Conservation (phyloP, 2,888 invertebrate genomes). For the Folsomia manolachei region DNA sequence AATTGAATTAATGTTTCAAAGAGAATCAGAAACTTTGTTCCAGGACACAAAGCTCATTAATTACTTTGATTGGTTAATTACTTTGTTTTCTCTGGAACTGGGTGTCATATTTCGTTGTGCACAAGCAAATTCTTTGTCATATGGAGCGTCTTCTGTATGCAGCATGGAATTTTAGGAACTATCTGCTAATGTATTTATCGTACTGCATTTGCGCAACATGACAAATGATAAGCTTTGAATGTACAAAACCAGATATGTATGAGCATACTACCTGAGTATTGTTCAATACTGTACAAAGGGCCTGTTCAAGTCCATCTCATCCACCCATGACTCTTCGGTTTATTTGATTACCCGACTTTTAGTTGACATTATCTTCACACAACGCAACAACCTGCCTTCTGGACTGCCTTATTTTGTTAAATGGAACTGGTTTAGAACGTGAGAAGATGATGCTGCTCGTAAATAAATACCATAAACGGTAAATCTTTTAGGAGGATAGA, state of each 20-base stretch:
- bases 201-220: background rate
- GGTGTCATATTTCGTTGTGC: no score
- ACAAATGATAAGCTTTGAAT: background rate
- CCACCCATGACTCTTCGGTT: background rate
- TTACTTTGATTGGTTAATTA: background rate
- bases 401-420: no score
- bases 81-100: background rate
- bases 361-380: constrained; percentile 1
- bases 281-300: background rate
- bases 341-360: constrained; percentile 6
- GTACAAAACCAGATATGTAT: background rate
- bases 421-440: background rate
- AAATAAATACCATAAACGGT: background rate
- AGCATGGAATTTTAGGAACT: no score
- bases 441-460: background rate
- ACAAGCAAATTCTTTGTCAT: no score
- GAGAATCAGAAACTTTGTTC: background rate
- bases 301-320: background rate
- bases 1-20: background rate
- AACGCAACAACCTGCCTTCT: no score
- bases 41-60: background rate
- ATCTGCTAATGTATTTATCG: no score
- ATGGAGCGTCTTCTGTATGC: no score
- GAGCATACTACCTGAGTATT: background rate
- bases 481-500: background rate